Evolutionary conservation across 1,140 invertebrate species (phyloP).

Genomic region (Zophobas morio): DNA sequence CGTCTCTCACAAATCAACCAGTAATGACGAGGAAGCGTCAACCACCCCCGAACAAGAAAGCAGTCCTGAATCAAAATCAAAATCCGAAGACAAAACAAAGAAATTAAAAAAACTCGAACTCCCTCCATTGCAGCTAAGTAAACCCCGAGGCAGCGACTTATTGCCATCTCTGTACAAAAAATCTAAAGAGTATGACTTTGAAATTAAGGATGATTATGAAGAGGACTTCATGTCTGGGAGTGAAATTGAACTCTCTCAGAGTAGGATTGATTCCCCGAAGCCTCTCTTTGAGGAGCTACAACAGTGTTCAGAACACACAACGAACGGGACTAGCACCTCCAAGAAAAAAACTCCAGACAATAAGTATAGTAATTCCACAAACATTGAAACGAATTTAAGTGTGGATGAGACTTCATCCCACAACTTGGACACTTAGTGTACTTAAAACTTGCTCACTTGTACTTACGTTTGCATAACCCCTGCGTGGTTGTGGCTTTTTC

Average conservation of each 20-base stretch:
- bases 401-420: background rate
- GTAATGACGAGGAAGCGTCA: conserved; percentile 44
- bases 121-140: conserved; percentile 59
- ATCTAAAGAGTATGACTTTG: conserved; percentile 59
- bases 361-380: background rate
- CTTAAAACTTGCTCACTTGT: conserved; percentile 31
- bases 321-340: background rate
- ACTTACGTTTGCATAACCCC: conserved; percentile 31
- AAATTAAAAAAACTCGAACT: conserved; percentile 61
- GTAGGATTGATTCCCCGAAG: conserved; percentile 26
- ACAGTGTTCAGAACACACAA: conserved; percentile 1
- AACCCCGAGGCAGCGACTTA: conserved; percentile 59
- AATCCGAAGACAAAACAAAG: conserved; percentile 56
- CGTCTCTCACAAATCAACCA: conserved; percentile 16
- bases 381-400: conserved; percentile 35
- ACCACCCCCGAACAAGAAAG: conserved; percentile 44
- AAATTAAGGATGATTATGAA: conserved; percentile 60
- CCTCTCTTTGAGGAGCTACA: conserved; percentile 11
- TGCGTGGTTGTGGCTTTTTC: background rate
- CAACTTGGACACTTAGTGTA: background rate
- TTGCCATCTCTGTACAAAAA: conserved; percentile 63
- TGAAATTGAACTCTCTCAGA: conserved; percentile 46
- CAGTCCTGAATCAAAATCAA: conserved; percentile 39
- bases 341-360: conserved; percentile 12
- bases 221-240: conserved; percentile 62